Evolutionary conservation across 2,113 vertebrate species (phyloP).

Genomic region (Callorhinus ursinus): DNA sequence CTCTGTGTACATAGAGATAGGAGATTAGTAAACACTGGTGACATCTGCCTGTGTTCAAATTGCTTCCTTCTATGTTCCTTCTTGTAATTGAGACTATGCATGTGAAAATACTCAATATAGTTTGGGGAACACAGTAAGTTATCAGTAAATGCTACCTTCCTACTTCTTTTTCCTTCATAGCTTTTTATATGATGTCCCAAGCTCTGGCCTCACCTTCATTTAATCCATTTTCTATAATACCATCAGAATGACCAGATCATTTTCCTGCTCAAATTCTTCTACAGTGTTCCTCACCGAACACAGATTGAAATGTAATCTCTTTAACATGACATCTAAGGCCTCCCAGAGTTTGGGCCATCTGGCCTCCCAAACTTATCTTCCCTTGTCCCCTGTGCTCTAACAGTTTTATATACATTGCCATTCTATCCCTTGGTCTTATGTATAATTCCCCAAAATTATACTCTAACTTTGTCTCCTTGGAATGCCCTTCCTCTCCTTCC

Average conservation of each 20-base stretch:
- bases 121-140: not conserved
- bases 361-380: not conserved
- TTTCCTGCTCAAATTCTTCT: not conserved
- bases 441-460: not conserved
- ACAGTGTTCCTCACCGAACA: not conserved
- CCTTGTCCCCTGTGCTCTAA: not conserved
- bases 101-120: not conserved
- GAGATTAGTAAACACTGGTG: not conserved
- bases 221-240: not conserved
- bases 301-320: not conserved
- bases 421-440: not conserved
- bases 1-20: not conserved
- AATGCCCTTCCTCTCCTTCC: not conserved
- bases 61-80: not conserved
- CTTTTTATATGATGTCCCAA: not conserved
- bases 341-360: not conserved
- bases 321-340: not conserved
- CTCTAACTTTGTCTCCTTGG: not conserved
- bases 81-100: not conserved
- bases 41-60: not conserved
- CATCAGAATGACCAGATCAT: not conserved
- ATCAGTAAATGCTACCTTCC: not conserved
- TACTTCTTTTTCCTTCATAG: not conserved
- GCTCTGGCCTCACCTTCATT: not conserved
- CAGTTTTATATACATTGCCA: not conserved